Conservation (phyloP, 2,797 vertebrate species). For the Synanceia verrucosa region DNA sequence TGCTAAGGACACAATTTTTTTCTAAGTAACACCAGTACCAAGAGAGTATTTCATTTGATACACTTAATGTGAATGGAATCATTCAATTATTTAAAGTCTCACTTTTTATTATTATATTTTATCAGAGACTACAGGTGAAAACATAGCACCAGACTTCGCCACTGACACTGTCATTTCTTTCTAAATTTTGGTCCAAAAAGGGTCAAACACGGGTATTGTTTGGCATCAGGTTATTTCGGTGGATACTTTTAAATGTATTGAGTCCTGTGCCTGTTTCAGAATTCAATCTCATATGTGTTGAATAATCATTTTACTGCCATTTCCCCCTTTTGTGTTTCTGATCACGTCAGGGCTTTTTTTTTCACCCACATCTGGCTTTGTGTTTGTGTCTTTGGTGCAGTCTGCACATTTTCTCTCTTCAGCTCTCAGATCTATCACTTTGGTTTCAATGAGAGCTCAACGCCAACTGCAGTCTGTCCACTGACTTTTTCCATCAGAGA, state of each 20-base stretch:
- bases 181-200: neutral
- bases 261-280: neutral
- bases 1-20: no score
- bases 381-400: conserved; percentile 37
- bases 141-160: no score
- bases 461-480: conserved; percentile 48
- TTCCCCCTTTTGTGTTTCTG: conserved; percentile 10
- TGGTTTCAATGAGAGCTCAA: conserved; percentile 12
- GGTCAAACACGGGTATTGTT: neutral
- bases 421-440: conserved; percentile 38
- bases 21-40: no score
- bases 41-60: neutral
- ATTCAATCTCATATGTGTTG: neutral
- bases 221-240: neutral
- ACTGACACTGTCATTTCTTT: neutral
- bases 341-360: conserved; percentile 29
- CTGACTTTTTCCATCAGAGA: conserved; percentile 7
- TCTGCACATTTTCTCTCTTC: conserved; percentile 38
- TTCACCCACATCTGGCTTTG: conserved; percentile 56
- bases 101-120: neutral
- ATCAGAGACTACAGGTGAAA: no score
- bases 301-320: conserved; percentile 4
- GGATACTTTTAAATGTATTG: neutral
- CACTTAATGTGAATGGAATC: neutral
- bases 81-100: neutral